phyloP scores from a whole-genome alignment of 2,888 invertebrate species.

The Diarsia mendica region DNA sequence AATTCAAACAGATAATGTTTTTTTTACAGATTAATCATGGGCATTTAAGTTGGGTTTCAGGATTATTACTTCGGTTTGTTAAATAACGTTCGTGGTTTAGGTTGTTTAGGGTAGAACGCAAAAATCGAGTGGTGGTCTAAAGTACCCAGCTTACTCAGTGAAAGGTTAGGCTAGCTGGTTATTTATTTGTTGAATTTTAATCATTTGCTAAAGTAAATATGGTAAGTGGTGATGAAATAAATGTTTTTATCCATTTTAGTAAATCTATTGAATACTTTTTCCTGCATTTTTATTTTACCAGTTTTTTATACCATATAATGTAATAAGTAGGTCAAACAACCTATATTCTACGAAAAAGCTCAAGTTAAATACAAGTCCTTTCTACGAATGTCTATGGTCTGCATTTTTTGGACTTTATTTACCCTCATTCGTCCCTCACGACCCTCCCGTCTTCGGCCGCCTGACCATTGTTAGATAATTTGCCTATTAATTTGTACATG shows the following conservation, averaged over 20 bases:
- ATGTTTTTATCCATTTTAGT: neutral
- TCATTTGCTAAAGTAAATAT: neutral
- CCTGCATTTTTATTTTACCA: neutral
- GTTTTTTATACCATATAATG: neutral
- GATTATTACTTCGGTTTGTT: neutral
- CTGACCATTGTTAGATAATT: slow-evolving; percentile 72
- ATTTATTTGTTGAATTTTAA: neutral
- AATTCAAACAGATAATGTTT: neutral
- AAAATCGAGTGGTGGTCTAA: slow-evolving; percentile 10
- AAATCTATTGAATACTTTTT: neutral
- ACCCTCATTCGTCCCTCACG: slow-evolving; percentile 55
- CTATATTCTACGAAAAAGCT: slow-evolving; percentile 14
- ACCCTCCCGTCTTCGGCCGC: slow-evolving; percentile 64
- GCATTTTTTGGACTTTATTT: slow-evolving; percentile 67
- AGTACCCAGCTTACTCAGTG: neutral
- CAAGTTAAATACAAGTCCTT: slow-evolving; percentile 21
- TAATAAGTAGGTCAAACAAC: slow-evolving; percentile 2
- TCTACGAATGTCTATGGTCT: slow-evolving; percentile 40
- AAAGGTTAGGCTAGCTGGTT: too few relatives aligned
- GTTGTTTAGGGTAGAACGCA: slow-evolving; percentile 10
- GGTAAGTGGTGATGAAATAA: neutral
- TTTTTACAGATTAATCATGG: neutral
- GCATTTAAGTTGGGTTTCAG: neutral
- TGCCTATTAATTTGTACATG: slow-evolving; percentile 65
- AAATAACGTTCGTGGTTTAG: slow-evolving; percentile 11